Evolutionary conservation across 2,888 invertebrate species (phyloP).

Genomic region (Mantis religiosa): DNA sequence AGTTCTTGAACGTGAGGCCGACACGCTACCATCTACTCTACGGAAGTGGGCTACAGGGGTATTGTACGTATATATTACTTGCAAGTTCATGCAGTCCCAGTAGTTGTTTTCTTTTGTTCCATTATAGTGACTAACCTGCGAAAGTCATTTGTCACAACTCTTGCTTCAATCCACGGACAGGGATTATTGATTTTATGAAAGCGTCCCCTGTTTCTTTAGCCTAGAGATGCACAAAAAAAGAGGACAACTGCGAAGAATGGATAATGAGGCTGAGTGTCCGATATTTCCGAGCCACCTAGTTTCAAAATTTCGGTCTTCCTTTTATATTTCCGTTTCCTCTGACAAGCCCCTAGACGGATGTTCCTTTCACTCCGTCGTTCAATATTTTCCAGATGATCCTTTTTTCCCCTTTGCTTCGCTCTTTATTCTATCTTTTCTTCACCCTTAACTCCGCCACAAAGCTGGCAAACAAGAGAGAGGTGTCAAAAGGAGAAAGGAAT

Average conservation of each 20-base stretch:
- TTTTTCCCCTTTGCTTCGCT: neutral
- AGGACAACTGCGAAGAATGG: neutral
- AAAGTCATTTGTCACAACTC: neutral
- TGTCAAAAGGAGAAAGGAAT: neutral
- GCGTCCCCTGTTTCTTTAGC: neutral
- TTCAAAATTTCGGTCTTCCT: neutral
- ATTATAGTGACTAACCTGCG: too few relatives aligned
- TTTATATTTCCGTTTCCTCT: neutral
- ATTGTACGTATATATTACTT: too few relatives aligned
- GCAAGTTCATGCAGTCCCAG: too few relatives aligned
- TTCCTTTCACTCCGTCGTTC: neutral
- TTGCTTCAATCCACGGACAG: neutral
- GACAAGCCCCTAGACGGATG: neutral
- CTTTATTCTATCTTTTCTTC: neutral
- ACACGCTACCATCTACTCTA: too few relatives aligned
- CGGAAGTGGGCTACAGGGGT: too few relatives aligned
- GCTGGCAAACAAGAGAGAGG: neutral
- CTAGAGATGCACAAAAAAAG: neutral
- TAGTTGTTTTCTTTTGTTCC: too few relatives aligned
- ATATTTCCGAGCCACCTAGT: neutral
- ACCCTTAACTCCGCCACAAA: neutral
- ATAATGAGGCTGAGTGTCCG: neutral
- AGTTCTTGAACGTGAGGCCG: too few relatives aligned
- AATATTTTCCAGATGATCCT: neutral
- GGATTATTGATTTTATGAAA: neutral